Evolutionary conservation across 2,113 vertebrate genomes (phyloP).

Genomic region (Alosa alosa): DNA sequence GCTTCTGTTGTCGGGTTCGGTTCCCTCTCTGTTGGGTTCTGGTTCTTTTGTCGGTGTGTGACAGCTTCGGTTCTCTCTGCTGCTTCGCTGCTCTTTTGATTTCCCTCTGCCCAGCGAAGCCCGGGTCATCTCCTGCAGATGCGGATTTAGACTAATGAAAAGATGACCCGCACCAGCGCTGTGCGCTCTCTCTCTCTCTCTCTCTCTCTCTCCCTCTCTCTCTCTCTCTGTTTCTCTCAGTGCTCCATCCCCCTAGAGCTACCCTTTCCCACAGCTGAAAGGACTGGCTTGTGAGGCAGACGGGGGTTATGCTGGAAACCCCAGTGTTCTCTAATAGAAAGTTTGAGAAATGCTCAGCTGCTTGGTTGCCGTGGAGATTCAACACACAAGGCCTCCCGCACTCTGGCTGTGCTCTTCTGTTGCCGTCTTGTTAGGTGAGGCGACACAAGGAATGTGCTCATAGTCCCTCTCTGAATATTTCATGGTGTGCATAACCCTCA

Average conservation of each 20-base stretch:
- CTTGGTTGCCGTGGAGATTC: not conserved
- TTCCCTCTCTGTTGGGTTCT: not conserved
- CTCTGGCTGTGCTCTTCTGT: not conserved
- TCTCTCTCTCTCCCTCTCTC: slow-evolving; percentile 47
- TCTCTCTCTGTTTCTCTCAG: slow-evolving; percentile 47
- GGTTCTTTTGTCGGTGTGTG: not conserved
- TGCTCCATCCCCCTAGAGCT: not conserved
- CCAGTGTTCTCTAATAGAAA: not conserved
- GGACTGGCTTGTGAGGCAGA: not conserved
- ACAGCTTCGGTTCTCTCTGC: not conserved
- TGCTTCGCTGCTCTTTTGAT: not conserved
- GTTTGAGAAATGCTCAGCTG: not conserved
- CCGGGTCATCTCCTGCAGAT: not conserved
- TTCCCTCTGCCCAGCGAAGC: not conserved
- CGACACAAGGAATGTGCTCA: not conserved
- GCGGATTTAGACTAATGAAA: not conserved
- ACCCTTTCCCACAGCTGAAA: not conserved
- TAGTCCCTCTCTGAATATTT: not conserved
- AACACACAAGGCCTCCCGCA: not conserved
- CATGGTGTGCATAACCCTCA: not conserved
- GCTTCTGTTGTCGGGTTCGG: too few relatives aligned
- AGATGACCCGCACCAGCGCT: not conserved
- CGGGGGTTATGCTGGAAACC: not conserved
- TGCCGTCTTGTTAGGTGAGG: not conserved
- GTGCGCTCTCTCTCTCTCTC: slow-evolving; percentile 33